Evolutionary conservation across 1,140 invertebrate genomes (phyloP).

Genomic region (Temnothorax curvispinosus): DNA sequence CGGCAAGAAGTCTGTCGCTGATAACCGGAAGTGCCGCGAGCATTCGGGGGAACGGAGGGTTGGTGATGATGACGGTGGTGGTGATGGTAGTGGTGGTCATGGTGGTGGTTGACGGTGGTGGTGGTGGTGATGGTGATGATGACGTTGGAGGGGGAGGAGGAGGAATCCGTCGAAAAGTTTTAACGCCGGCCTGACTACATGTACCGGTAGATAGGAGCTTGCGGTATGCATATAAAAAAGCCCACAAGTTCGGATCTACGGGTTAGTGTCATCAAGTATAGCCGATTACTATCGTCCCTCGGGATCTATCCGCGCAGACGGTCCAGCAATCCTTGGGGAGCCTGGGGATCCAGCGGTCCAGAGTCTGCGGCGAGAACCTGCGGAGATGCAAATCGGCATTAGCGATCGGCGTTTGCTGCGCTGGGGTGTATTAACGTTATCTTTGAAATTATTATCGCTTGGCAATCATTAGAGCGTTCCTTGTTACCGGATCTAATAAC

Average conservation of each 20-base stretch:
- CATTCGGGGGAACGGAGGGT: conserved; percentile 45
- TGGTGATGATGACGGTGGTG: conserved; percentile 16
- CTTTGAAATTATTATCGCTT: neutral
- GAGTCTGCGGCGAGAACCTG: conserved; percentile 6
- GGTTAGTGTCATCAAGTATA: conserved; percentile 86
- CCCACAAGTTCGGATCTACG: conserved; percentile 87
- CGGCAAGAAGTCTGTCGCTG: conserved; percentile 63
- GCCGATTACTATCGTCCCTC: conserved; percentile 73
- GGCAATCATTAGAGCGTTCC: neutral
- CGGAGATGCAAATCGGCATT: conserved; percentile 30
- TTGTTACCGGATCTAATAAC: neutral
- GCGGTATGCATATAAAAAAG: conserved; percentile 86
- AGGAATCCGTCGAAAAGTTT: conserved; percentile 73
- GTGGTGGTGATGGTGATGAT: neutral
- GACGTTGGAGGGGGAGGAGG: conserved; percentile 44
- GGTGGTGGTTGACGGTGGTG: neutral
- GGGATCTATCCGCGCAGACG: conserved; percentile 31
- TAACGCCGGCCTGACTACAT: conserved; percentile 86
- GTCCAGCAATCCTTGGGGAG: conserved; percentile 31
- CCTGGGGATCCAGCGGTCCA: neutral
- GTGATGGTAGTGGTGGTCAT: neutral
- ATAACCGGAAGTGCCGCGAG: conserved; percentile 68
- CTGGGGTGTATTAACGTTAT: neutral
- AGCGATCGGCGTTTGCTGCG: neutral
- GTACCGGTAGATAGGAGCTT: conserved; percentile 87